Evolutionary conservation across 2,888 invertebrate genomes (phyloP).

Genomic region (Ormia ochracea): DNA sequence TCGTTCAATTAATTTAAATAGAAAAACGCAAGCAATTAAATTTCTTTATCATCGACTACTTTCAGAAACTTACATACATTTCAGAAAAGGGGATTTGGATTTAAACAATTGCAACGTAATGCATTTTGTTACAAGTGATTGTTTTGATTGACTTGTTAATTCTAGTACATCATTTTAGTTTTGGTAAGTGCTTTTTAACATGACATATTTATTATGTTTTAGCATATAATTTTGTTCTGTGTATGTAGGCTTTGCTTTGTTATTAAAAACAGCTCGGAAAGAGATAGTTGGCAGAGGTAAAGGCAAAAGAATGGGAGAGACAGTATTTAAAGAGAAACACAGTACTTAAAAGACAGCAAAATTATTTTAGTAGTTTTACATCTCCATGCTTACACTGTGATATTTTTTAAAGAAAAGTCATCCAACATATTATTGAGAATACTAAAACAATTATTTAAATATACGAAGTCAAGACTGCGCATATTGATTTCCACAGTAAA

Average conservation of each 20-base stretch:
- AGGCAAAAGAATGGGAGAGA: neutral
- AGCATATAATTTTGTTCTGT: slow-evolving; percentile 32
- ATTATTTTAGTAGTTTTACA: neutral
- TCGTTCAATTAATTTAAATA: slow-evolving; percentile 46
- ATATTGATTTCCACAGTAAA: too few species aligned
- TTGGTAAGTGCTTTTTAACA: slow-evolving; percentile 7
- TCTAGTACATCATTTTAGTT: neutral
- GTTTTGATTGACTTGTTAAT: slow-evolving; percentile 5
- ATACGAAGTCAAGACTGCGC: too few species aligned
- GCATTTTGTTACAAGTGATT: neutral
- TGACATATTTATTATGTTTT: slow-evolving; percentile 14
- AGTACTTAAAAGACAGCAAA: neutral
- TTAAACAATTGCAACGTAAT: slow-evolving; percentile 18
- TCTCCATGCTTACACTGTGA: neutral
- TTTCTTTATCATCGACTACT: slow-evolving; percentile 25
- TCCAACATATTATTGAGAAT: too few species aligned
- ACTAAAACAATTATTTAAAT: too few species aligned
- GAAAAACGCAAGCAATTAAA: slow-evolving; percentile 64
- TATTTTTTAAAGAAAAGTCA: neutral
- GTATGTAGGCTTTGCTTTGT: slow-evolving; percentile 33
- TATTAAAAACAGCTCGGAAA: slow-evolving; percentile 4
- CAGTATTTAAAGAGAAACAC: neutral
- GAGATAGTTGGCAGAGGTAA: slow-evolving; percentile 3
- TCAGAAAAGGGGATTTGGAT: slow-evolving; percentile 24
- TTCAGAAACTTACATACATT: slow-evolving; percentile 57